Base-by-base conservation (phyloP, 1,140 invertebrate species). In the Drosophila kepulauana region DNA sequence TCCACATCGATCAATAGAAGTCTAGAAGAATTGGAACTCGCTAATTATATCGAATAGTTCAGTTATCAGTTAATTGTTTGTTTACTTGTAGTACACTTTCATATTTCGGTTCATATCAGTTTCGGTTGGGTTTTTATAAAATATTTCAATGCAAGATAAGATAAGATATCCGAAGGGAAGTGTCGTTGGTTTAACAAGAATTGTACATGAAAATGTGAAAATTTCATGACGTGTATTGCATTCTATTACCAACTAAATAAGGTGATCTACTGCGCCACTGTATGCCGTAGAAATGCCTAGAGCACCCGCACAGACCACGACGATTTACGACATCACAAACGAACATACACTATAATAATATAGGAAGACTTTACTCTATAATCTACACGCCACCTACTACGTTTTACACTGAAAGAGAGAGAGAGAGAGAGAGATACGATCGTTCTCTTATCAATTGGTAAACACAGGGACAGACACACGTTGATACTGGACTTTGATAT, bases 61-160 rank as follows among this genome's bases (percentile, higher is more conserved):
- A 54, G 25, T 28, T 88, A 89, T 88, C 85, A 76, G 81, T 51
- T 89, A 88, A 88, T 88, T 72, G 66, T 89, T 90, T 88, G 86
- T 88, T 88, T 88, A 88, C 85, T 46, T n/a, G 59, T 51, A 20
- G 46, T 30, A 59, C 68, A 45, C 48, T 61, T 15, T 75, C 43
- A 16, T 70, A 73, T 67, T 59, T 58, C 11, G 3, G 6, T 52
- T 56, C 15, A 43, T 67, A 45, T 58, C 48, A 49, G 57, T 49
- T 51, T n/a, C 38, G 11, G 7, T 43, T 20, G 48, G 33, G 30
- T 35, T 46, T 48, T 62, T 72, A 82, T 74, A 77, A 73, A 78
- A 81, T 76, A 72, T 10, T 25, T 13, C 3, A n/a, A 38, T 6
- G 6, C 0, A 8, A 30, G 52, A 64, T 49, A 28, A 66, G 74